Evolutionary conservation across 2,113 vertebrate genomes (phyloP), one percentile per base, ranked within the genome.

Genomic region (Perccottus glenii): DNA sequence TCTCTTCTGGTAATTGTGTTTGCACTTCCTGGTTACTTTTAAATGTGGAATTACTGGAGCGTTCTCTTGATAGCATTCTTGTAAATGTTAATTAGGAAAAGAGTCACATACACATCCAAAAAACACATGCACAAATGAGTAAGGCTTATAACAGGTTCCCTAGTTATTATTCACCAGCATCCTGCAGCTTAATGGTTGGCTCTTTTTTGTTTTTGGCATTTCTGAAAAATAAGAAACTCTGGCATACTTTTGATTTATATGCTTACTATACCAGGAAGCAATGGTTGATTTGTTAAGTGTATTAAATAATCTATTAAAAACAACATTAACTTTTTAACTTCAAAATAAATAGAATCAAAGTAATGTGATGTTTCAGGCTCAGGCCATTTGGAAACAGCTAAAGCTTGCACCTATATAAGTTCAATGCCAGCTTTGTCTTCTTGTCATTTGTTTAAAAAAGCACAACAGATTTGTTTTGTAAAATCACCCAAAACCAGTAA

Each of bases 1-100:
- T 73, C 71, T 73, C 79, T 69, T 77, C 53, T 85, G 56, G 69
- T 89, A 88, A 88, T 86, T 88, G 86, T 78, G 81, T 88, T 83
- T 86, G 78, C 77, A 82, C 60, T 88, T 88, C 77, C 80, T 83
- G 72, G 82, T 78, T 84, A 73, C 77, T 80, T 73, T 83, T 82
- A 75, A 48, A 87, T 88, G 81, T 85, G 83, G 76, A 81, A 67
- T 74, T 81, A 83, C 59, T 82, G 82, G 83, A 85, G 84, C 75
- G 46, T 79, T 70, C 55, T 85, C 75, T 84, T 86, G 84, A 83
- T 81, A 77, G 80, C 80, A 78, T 67, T 69, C 82, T 81, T 79
- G 75, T 81, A 88, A 83, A 73, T 61, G 56, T 78, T 85, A 88
- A 86, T 84, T 85, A 77, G 70, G 85, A 80, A 84, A 80, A 72